These are phyloP conservation scores for Ooceraea biroi DNA, from an alignment of 1,140 invertebrate genomes.

Conservation along the genomic window DNA sequence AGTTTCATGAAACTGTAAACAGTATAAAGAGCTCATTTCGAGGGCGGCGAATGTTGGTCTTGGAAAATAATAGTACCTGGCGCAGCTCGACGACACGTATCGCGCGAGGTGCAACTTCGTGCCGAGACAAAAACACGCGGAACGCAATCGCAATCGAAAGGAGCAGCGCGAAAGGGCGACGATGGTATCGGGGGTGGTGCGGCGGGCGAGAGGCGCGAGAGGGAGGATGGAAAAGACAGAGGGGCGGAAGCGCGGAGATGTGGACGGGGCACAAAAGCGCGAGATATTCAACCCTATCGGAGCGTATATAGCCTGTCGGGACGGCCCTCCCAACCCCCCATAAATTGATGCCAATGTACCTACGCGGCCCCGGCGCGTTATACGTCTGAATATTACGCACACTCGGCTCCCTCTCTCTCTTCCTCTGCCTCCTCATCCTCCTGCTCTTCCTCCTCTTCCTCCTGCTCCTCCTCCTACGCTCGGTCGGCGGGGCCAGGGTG, in stretches of 20 bases:
- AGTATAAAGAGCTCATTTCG: not conserved
- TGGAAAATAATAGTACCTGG: constrained; percentile 22
- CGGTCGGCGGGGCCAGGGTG: constrained; percentile 14
- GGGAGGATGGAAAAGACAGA: constrained; percentile 65
- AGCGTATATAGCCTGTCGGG: constrained; percentile 75
- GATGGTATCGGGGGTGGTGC: constrained; percentile 26
- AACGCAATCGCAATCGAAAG: constrained; percentile 41
- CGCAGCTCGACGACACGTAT: constrained; percentile 25
- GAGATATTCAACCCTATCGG: constrained; percentile 82
- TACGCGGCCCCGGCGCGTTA: constrained; percentile 81
- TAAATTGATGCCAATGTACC: constrained; percentile 84
- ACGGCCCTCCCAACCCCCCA: constrained; percentile 77
- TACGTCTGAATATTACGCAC: constrained; percentile 84
- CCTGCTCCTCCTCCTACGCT: not conserved
- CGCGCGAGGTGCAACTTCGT: constrained; percentile 1
- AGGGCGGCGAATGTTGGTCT: not conserved
- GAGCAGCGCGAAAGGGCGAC: constrained; percentile 4
- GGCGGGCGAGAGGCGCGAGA: constrained; percentile 17
- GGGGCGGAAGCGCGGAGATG: constrained; percentile 69
- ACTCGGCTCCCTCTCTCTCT: constrained; percentile 66
- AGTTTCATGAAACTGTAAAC: not conserved
- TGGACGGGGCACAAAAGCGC: constrained; percentile 78
- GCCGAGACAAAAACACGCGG: constrained; percentile 39
- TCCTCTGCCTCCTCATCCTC: not conserved
- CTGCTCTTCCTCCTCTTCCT: not conserved